Evolutionary conservation across 2,113 vertebrate species (phyloP), one percentile per base, ranked within the genome.

Genomic region (Chrysemys picta): DNA sequence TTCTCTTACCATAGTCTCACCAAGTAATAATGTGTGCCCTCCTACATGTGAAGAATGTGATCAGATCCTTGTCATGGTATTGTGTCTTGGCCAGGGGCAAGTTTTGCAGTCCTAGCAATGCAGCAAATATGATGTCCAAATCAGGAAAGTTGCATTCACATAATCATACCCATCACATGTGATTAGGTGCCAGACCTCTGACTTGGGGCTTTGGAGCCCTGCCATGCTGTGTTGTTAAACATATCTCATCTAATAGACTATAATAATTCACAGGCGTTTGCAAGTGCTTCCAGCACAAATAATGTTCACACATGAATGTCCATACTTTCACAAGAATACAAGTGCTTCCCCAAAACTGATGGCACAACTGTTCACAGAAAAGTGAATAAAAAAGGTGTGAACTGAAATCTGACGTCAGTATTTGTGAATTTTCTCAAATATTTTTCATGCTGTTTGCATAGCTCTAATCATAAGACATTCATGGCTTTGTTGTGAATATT

Each of bases 401-500:
- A 82, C 96, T 13, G 83, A 94, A 81, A 92, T 95, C 79, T 42
- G 81, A 0, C 95, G 91, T 95, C 94, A 92, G 59, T 93, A 91
- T 96, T 97, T 92, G 65, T 94, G 57, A 95, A 94, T 95, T 95
- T 95, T 88, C 35, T 72, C 65, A 72, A 38, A 38, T 72, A 10
- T 47, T 75, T 78, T 47, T 78, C 88, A 92, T 81, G 91, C 93
- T 97, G 93, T 97, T 96, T 97, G 94, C 95, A 95, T 94, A 95
- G 94, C 89, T 96, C 92, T 92, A 96, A 97, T 97, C 96, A 96
- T 96, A 96, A 93, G 92, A 95, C 96, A 97, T 95, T 97, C 96
- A 96, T 93, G 88, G 94, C 96, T 97, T 96, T 97, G 89, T 96
- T 97, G 94, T 92, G 95, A 95, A 92, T 87, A 93, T 96, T 85